These are phyloP conservation scores for Onchidella celtica DNA, from an alignment of 2,888 invertebrate species.

Conservation along the genomic window DNA sequence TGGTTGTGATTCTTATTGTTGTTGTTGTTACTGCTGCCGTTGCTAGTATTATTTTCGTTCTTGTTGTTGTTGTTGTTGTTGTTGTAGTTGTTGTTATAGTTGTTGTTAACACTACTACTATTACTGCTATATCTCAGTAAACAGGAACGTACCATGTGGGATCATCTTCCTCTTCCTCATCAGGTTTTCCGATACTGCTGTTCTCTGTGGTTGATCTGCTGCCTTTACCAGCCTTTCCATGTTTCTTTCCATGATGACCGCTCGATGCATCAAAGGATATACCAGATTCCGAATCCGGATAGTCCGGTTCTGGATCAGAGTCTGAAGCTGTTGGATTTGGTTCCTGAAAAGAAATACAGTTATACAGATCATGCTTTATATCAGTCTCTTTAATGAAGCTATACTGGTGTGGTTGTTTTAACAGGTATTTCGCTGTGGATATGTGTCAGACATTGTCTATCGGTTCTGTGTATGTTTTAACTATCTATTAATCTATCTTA, in stretches of 20 bases:
- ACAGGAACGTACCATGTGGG: constrained; percentile 32
- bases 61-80: too few species aligned
- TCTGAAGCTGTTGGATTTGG: background rate
- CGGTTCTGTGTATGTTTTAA: too few species aligned
- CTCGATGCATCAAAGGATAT: constrained; percentile 18
- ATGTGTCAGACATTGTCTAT: too few species aligned
- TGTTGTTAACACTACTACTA: too few species aligned
- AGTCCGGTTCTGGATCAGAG: constrained; percentile 21
- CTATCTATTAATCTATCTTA: too few species aligned
- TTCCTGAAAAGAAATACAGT: background rate
- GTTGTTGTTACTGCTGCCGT: too few species aligned
- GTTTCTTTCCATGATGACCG: background rate
- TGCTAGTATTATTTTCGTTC: too few species aligned
- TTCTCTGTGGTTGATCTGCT: constrained; percentile 5
- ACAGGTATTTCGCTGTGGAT: too few species aligned
- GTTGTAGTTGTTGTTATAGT: too few species aligned
- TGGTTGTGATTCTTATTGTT: too few species aligned
- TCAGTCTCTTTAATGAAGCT: background rate
- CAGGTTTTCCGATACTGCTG: background rate
- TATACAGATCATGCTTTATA: background rate
- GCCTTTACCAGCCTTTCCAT: background rate
- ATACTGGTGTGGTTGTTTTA: too few species aligned
- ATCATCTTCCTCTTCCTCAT: constrained; percentile 47
- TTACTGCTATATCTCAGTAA: too few species aligned
- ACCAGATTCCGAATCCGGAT: constrained; percentile 31